These are phyloP conservation scores for Achatina immaculata DNA, from an alignment of 1,140 invertebrate species.

Conservation along the genomic window DNA sequence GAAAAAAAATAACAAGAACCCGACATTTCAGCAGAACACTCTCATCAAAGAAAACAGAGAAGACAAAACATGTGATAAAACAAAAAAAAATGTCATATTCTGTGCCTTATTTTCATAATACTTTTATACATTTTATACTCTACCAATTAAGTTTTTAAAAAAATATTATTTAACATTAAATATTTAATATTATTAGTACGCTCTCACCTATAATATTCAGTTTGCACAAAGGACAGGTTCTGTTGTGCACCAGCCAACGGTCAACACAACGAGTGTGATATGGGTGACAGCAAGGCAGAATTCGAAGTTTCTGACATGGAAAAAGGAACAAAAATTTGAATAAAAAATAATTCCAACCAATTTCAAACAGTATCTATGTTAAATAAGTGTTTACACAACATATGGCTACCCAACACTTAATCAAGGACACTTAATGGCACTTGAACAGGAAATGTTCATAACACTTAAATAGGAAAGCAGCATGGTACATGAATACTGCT, in stretches of 20 bases:
- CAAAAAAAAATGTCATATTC: too few species aligned
- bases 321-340: conserved; percentile 2
- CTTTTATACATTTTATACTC: too few species aligned
- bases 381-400: not conserved
- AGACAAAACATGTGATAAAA: too few species aligned
- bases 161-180: too few species aligned
- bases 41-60: too few species aligned
- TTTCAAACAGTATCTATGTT: not conserved
- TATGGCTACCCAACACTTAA: not conserved
- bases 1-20: too few species aligned
- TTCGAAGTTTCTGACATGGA: conserved; percentile 61
- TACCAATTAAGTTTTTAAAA: too few species aligned
- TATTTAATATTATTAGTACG: too few species aligned
- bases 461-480: not conserved
- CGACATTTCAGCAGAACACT: too few species aligned
- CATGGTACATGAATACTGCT: not conserved
- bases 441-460: not conserved
- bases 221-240: conserved; percentile 79
- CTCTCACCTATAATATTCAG: conserved; percentile 64
- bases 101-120: too few species aligned
- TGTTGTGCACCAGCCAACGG: conserved; percentile 96
- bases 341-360: not conserved
- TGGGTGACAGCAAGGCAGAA: conserved; percentile 65
- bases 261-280: conserved; percentile 95
- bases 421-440: not conserved